Conservation (phyloP, 2,113 vertebrate species). For the Oenanthe melanoleuca region DNA sequence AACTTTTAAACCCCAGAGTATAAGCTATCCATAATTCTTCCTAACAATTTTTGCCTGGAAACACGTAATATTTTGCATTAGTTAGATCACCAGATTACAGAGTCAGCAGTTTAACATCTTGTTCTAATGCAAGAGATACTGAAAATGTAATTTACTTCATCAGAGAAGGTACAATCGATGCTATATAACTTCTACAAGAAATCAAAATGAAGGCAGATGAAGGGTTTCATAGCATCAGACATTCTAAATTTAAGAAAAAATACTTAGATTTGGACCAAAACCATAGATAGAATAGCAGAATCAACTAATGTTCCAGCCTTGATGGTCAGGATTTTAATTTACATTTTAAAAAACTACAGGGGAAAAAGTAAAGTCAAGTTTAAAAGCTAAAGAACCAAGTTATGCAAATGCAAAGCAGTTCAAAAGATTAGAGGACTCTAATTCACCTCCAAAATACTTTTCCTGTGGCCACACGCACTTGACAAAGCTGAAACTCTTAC, state of each 20-base stretch:
- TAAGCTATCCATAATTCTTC: not conserved
- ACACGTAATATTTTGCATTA: accelerated
- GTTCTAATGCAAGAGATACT: not conserved
- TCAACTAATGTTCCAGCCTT: not conserved
- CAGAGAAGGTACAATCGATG: not conserved
- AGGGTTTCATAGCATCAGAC: not conserved
- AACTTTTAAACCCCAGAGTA: not conserved
- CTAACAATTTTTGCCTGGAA: not conserved
- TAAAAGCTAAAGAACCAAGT: not conserved
- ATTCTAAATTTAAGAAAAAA: not conserved
- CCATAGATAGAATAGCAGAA: not conserved
- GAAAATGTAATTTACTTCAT: not conserved
- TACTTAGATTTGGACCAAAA: not conserved
- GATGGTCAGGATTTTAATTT: not conserved
- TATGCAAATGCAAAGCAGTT: not conserved
- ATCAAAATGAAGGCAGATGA: not conserved
- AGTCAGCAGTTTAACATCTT: not conserved
- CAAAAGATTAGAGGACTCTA: not conserved
- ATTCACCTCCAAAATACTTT: not conserved
- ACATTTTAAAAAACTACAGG: not conserved
- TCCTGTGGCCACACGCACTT: not conserved
- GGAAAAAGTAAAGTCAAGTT: not conserved
- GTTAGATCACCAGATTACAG: not conserved
- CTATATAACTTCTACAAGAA: not conserved
- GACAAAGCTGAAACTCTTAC: slow-evolving; percentile 62